These are phyloP conservation scores for Leptinotarsa peninsularis DNA, from an alignment of 2,888 invertebrate species.

Conservation along the genomic window DNA sequence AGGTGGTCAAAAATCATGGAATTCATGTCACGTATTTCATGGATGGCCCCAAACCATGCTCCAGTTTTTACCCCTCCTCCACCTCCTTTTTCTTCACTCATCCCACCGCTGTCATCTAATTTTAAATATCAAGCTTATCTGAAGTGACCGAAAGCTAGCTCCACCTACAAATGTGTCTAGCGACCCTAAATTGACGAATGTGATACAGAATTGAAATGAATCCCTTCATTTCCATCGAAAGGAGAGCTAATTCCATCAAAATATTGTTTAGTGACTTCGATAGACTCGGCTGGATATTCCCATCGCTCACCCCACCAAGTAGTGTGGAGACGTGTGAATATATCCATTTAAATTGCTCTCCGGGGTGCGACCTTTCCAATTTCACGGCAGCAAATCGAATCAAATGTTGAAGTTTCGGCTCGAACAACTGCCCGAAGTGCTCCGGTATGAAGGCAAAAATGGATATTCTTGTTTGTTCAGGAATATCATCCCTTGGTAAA, in stretches of 20 bases:
- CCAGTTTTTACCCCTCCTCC: no score
- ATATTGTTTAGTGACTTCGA: background rate
- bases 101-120: no score
- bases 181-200: no score
- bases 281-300: background rate
- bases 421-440: background rate
- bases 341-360: background rate
- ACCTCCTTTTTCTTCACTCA: no score
- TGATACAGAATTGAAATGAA: no score
- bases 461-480: conserved; percentile 6
- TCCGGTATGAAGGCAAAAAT: background rate
- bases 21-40: no score
- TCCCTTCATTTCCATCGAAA: no score
- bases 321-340: conserved; percentile 7
- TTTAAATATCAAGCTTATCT: no score
- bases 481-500: background rate
- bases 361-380: background rate
- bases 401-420: background rate
- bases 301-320: background rate
- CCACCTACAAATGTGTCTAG: no score
- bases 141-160: no score
- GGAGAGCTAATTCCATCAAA: background rate
- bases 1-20: no score
- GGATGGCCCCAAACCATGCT: no score
- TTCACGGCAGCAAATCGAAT: conserved; percentile 4